Conservation (phyloP, 1,140 invertebrate species). For the Pristionchus pacificus region DNA sequence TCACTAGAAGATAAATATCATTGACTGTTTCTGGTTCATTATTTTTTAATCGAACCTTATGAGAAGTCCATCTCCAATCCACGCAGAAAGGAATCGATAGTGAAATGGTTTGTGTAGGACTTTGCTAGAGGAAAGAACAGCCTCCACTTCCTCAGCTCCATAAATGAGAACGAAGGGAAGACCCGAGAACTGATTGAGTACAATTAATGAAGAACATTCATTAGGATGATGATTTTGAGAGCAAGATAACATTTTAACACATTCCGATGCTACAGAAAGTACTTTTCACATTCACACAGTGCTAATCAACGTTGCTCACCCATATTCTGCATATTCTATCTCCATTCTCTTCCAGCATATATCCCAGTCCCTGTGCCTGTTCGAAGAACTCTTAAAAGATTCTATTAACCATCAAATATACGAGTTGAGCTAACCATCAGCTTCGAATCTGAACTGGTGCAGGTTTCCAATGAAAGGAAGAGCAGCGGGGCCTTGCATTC, state of each 20-base stretch:
- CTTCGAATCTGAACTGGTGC: constrained; percentile 52
- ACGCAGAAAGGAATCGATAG: constrained; percentile 72
- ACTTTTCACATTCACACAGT: too few species aligned
- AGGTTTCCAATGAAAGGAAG: constrained; percentile 51
- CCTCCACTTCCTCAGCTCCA: constrained; percentile 63
- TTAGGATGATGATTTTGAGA: too few species aligned
- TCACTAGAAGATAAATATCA: constrained; percentile 59
- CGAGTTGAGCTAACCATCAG: constrained; percentile 43
- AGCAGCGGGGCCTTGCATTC: constrained; percentile 49
- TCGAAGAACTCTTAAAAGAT: constrained; percentile 55
- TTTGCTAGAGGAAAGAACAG: constrained; percentile 69
- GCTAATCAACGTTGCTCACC: too few species aligned
- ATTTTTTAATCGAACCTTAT: constrained; percentile 64
- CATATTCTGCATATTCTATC: constrained; percentile 47
- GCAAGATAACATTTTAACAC: too few species aligned
- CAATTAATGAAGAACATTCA: constrained; percentile 3
- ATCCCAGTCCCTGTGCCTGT: constrained; percentile 53
- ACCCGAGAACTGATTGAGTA: background rate
- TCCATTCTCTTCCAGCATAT: constrained; percentile 47
- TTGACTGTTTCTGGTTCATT: background rate
- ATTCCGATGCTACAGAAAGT: too few species aligned
- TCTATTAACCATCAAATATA: background rate
- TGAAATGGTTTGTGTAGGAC: constrained; percentile 76
- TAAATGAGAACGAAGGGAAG: constrained; percentile 56
- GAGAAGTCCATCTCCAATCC: constrained; percentile 79